Percentiles rank a stretch among this genome's conserved stretches.
These are phyloP conservation scores for Umimayanthus chanpuru DNA, from an alignment of 92 coral and sea anemone genomes.

Conservation along the genomic window DNA sequence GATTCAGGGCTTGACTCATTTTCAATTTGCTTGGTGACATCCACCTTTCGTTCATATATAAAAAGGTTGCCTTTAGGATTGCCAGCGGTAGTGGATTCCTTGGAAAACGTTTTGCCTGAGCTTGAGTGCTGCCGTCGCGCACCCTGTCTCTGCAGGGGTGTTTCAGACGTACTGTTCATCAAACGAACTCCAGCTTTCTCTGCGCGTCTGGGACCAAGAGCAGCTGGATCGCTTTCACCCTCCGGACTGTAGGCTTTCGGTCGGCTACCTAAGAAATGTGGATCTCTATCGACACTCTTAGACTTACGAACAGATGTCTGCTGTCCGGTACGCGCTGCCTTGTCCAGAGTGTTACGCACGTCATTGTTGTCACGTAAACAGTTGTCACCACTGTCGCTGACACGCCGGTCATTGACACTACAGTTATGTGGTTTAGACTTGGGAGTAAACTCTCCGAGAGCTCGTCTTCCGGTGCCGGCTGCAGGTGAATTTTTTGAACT, in stretches of 20 bases:
- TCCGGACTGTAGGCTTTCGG: constrained; percentile 86
- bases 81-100: background rate
- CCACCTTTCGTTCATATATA: background rate
- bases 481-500: background rate
- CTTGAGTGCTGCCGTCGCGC: background rate
- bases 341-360: background rate
- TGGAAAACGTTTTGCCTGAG: background rate
- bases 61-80: background rate
- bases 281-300: background rate
- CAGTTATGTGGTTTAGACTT: background rate
- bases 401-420: background rate
- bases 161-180: background rate
- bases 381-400: constrained; percentile 6
- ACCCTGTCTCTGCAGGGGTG: background rate
- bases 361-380: background rate
- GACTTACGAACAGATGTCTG: constrained; percentile 18
- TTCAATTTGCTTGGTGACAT: background rate
- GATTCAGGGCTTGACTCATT: background rate
- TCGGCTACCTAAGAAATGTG: constrained; percentile 50
- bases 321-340: background rate
- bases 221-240: constrained; percentile 83
- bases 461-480: background rate
- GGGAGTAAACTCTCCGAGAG: background rate
- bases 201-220: constrained; percentile 51
- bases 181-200: constrained; percentile 13